Conservation (phyloP, 2,888 invertebrate genomes). For the Ornithoptera priamus region DNA sequence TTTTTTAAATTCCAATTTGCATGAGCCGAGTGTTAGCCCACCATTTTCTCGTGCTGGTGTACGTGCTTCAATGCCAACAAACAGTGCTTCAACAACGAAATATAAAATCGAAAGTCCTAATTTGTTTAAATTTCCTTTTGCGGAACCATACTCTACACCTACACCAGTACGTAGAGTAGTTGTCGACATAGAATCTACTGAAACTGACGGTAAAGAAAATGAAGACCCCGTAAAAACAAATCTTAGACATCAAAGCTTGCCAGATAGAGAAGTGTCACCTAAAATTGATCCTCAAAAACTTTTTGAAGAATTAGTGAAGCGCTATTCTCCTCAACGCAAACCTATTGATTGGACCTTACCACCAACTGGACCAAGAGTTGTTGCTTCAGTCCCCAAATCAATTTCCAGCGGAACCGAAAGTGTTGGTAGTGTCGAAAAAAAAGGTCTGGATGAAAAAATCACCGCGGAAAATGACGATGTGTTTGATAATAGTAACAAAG, state of each 20-base stretch:
- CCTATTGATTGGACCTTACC: constrained; percentile 72
- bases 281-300: constrained; percentile 69
- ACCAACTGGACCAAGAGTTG: constrained; percentile 69
- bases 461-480: constrained; percentile 63
- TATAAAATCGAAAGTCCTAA: constrained; percentile 75
- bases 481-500: constrained; percentile 50
- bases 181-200: constrained; percentile 56
- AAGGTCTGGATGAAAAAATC: constrained; percentile 39
- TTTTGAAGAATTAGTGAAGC: constrained; percentile 69
- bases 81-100: constrained; percentile 52
- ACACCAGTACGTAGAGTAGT: constrained; percentile 63
- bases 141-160: constrained; percentile 73
- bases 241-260: constrained; percentile 55
- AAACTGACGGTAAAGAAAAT: constrained; percentile 62
- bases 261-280: constrained; percentile 50
- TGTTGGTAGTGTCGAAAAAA: constrained; percentile 40
- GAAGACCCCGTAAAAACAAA: constrained; percentile 49
- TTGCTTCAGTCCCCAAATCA: constrained; percentile 69
- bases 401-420: constrained; percentile 59
- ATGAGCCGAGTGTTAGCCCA: constrained; percentile 60
- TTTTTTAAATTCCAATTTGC: constrained; percentile 69
- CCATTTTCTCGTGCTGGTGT: constrained; percentile 62
- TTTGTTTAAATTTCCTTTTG: constrained; percentile 74
- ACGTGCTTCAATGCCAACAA: constrained; percentile 66
- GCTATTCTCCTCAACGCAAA: constrained; percentile 73